Base-by-base conservation (phyloP, 2,888 invertebrate species). In the Acanthosoma haemorrhoidale region DNA sequence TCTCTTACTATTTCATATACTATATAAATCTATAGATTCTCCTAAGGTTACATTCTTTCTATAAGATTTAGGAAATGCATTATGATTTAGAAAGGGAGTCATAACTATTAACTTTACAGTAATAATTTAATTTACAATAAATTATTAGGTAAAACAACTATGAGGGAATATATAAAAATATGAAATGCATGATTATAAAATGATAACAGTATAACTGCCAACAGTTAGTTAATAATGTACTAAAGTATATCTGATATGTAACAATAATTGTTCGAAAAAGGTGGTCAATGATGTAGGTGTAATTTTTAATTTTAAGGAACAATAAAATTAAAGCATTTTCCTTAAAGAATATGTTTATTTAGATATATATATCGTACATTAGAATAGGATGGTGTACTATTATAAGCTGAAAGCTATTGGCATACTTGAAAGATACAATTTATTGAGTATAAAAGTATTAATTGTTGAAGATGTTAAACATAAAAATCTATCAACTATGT, bases 131-230 rank as follows among this genome's bases (percentile, higher is more conserved):
- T 16, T 15, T 29, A 16, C 15, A 31, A 38, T 64, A 64, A 64
- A 64, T 64, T 64, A 64, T 64, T 64, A 64, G 29, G 31, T 41
- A 41, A 64, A 41, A 64, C 15, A 29, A 41, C 13, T 39, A 36
- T 41, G 31, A 41, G 21, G 41, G 39, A 39, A 18, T 21, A 64
- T 64, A 64, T 41, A 64, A 64, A 64, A 64, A 41, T 64, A 64
- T 64, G 38, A 41, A 64, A 64, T 36, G 64, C 29, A 38, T 36
- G 61, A 36, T 31, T 39, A 39, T 39, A 34, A 63, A 63, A 41
- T 41, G 41, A 18, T 41, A 18, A 41, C 11, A 11, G 43, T 63
- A 34, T 18, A 59, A 61, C 21, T 5, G 38, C 18, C 41, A 64
- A 13, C 64, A 41, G 39, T 25, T 25, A 64, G 15, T 60, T 13